Percentiles rank a stretch among this genome's conserved stretches.
phyloP scores from a whole-genome alignment of 2,888 invertebrate genomes.

The Andrena trimmerana region DNA sequence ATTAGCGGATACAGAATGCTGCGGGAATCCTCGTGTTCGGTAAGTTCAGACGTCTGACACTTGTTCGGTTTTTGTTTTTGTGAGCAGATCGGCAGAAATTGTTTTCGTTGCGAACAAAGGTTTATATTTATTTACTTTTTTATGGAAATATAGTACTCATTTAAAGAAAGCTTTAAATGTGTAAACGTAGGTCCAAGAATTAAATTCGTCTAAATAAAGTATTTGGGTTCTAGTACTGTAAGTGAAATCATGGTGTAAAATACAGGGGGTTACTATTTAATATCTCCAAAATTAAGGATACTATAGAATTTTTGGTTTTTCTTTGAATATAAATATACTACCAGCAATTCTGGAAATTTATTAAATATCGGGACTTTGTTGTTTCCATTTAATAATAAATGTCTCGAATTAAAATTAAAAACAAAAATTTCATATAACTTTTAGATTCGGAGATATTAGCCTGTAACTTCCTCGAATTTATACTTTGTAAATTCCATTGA shows the following conservation, averaged over 20 bases:
- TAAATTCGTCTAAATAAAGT: background rate
- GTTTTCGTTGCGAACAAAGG: too few relatives aligned
- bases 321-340: background rate
- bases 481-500: background rate
- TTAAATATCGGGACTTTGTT: too few relatives aligned
- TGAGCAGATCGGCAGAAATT: too few relatives aligned
- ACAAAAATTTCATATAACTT: background rate
- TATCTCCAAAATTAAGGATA: background rate
- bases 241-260: background rate
- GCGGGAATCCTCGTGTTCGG: conserved; percentile 28
- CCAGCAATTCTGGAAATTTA: too few relatives aligned
- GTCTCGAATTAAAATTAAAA: background rate
- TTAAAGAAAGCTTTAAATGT: background rate
- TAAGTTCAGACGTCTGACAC: conserved; percentile 42
- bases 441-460: background rate
- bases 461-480: background rate
- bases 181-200: background rate
- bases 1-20: conserved; percentile 24
- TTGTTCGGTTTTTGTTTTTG: too few relatives aligned
- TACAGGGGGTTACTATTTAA: background rate
- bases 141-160: background rate
- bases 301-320: background rate
- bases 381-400: too few relatives aligned
- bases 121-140: background rate
- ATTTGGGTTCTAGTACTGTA: background rate